phyloP scores from a whole-genome alignment of 1,140 invertebrate genomes.

The Calliopsis andreniformis region DNA sequence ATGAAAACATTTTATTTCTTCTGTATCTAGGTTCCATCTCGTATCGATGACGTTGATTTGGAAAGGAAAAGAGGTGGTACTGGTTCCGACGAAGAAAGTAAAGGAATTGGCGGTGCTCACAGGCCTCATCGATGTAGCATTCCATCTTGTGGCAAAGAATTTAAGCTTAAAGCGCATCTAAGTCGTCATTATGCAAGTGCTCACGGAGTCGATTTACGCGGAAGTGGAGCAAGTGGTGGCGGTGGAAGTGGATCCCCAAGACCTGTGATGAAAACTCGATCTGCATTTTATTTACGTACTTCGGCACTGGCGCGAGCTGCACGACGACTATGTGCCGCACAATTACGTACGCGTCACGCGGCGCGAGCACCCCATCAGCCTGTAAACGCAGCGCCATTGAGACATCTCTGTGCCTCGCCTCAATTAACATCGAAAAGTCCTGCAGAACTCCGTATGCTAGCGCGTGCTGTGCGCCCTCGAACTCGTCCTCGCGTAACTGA shows the following conservation, averaged over 20 bases:
- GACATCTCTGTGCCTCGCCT: slow-evolving; percentile 86
- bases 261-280: slow-evolving; percentile 97
- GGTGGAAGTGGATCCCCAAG: slow-evolving; percentile 87
- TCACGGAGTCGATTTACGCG: slow-evolving; percentile 88
- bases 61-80: slow-evolving; percentile 77
- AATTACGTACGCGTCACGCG: slow-evolving; percentile 92
- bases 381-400: slow-evolving; percentile 82
- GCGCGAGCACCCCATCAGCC: slow-evolving; percentile 92
- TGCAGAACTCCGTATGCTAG: slow-evolving; percentile 88
- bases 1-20: not conserved
- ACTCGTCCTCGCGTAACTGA: slow-evolving; percentile 87
- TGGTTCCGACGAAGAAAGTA: slow-evolving; percentile 80
- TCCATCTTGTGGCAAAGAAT: slow-evolving; percentile 95
- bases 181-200: slow-evolving; percentile 95
- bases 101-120: slow-evolving; percentile 84
- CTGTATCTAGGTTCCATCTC: slow-evolving; percentile 79
- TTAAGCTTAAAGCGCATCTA: slow-evolving; percentile 95
- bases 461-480: slow-evolving; percentile 90
- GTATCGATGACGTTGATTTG: slow-evolving; percentile 82
- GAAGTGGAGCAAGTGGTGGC: slow-evolving; percentile 63
- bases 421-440: slow-evolving; percentile 91
- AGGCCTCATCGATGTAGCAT: slow-evolving; percentile 94
- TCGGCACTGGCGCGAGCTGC: slow-evolving; percentile 94
- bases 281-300: slow-evolving; percentile 96
- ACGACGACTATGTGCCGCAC: slow-evolving; percentile 90